Percentiles rank a stretch among this genome's conserved stretches.
phyloP scores from a whole-genome alignment of 2,797 vertebrate species.

The Falco biarmicus region DNA sequence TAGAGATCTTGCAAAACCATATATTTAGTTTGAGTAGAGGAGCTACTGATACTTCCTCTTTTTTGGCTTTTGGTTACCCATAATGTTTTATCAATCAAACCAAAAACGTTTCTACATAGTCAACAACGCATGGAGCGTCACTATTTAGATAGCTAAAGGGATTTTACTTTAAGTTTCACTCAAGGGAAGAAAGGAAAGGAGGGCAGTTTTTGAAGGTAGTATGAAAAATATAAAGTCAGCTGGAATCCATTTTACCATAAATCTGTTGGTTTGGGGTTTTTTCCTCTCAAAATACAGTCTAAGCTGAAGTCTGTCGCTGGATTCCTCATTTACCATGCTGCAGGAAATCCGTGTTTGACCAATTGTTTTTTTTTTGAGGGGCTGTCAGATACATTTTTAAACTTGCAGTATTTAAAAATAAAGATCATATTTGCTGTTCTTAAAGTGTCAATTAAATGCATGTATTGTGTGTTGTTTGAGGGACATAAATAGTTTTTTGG shows the following conservation, averaged over 20 bases:
- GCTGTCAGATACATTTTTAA: constrained; percentile 71
- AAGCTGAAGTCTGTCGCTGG: constrained; percentile 47
- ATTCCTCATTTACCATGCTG: constrained; percentile 28
- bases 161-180: constrained; percentile 34
- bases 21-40: neutral
- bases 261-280: neutral
- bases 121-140: neutral
- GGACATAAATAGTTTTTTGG: constrained; percentile 62
- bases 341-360: constrained; percentile 66
- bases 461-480: constrained; percentile 75
- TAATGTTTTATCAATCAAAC: neutral
- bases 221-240: constrained; percentile 12
- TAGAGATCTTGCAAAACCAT: constrained; percentile 9
- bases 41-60: neutral
- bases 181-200: neutral
- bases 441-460: constrained; percentile 79
- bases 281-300: constrained; percentile 15
- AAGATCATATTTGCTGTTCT: constrained; percentile 76
- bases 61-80: neutral
- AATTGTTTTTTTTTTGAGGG: neutral
- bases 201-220: neutral
- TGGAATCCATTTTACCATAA: neutral
- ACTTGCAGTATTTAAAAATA: constrained; percentile 76
- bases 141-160: neutral
- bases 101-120: neutral